phyloP scores from a whole-genome alignment of 2,113 vertebrate genomes.

The Isichthys henryi region DNA sequence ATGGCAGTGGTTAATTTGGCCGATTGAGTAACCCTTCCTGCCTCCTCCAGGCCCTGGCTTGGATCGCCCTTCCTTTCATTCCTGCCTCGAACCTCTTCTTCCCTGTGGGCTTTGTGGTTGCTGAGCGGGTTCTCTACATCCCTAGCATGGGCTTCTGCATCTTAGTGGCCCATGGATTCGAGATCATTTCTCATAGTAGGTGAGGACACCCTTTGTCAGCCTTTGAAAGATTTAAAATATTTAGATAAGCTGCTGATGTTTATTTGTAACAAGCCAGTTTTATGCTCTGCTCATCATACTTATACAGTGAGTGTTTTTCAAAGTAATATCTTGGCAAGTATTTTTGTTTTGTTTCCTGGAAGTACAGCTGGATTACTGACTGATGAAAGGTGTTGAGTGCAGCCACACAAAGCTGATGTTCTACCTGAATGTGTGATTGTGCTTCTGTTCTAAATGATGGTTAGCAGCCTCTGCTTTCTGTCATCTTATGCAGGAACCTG shows the following conservation, averaged over 20 bases:
- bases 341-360: neutral
- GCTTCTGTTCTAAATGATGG: neutral
- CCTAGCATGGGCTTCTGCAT: slow-evolving; percentile 99
- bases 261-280: neutral
- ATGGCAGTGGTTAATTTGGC: neutral
- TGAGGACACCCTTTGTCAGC: slow-evolving; percentile 39
- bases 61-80: slow-evolving; percentile 89
- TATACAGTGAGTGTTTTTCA: neutral
- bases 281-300: neutral
- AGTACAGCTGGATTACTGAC: neutral
- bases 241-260: neutral
- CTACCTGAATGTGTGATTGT: neutral
- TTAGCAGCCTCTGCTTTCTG: neutral
- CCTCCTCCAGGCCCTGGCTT: slow-evolving; percentile 76
- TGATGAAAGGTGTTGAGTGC: neutral
- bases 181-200: slow-evolving; percentile 74
- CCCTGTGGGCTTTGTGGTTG: slow-evolving; percentile 95
- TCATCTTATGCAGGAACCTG: slow-evolving; percentile 57
- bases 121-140: slow-evolving; percentile 91
- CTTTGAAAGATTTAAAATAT: neutral
- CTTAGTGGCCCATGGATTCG: slow-evolving; percentile 88
- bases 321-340: neutral
- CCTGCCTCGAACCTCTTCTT: slow-evolving; percentile 97
- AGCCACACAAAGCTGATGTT: neutral
- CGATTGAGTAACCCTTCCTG: neutral